These are phyloP conservation scores for Oscheius onirici DNA, from an alignment of 2,888 invertebrate species.

Conservation along the genomic window DNA sequence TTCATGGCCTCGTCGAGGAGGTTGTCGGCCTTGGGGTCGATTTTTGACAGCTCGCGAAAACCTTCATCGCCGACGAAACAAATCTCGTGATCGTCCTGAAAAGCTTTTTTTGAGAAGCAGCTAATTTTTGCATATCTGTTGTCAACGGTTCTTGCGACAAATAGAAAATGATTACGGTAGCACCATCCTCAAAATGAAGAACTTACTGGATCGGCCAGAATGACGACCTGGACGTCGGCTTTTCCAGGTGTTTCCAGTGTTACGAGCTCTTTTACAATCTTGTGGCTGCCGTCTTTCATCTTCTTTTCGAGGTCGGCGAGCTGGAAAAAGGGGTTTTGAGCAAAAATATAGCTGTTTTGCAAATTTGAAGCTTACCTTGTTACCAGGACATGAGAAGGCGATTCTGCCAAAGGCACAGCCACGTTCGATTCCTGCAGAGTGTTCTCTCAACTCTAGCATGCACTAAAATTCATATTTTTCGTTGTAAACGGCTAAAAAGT, in stretches of 20 bases:
- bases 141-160: too few relatives aligned
- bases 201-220: constrained; percentile 87
- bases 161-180: too few relatives aligned
- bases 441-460: constrained; percentile 80
- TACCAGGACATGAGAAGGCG: constrained; percentile 86
- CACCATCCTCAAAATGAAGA: too few relatives aligned
- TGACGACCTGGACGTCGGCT: constrained; percentile 93
- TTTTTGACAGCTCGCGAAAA: constrained; percentile 80
- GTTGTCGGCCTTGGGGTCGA: constrained; percentile 84
- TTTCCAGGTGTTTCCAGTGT: constrained; percentile 96
- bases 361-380: constrained; percentile 44
- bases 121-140: too few relatives aligned
- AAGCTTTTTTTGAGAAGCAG: too few relatives aligned
- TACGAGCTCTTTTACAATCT: constrained; percentile 87
- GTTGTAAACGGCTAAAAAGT: constrained; percentile 1
- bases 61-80: constrained; percentile 98
- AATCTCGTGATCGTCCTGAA: constrained; percentile 91
- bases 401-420: constrained; percentile 92
- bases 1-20: constrained; percentile 77
- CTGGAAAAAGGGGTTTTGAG: constrained; percentile 71
- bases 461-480: constrained; percentile 69
- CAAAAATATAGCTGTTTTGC: neutral
- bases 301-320: constrained; percentile 82
- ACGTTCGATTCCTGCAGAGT: constrained; percentile 78
- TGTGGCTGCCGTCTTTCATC: constrained; percentile 79